Evolutionary conservation across 2,113 vertebrate species (phyloP).

Genomic region (Ellobius talpinus): DNA sequence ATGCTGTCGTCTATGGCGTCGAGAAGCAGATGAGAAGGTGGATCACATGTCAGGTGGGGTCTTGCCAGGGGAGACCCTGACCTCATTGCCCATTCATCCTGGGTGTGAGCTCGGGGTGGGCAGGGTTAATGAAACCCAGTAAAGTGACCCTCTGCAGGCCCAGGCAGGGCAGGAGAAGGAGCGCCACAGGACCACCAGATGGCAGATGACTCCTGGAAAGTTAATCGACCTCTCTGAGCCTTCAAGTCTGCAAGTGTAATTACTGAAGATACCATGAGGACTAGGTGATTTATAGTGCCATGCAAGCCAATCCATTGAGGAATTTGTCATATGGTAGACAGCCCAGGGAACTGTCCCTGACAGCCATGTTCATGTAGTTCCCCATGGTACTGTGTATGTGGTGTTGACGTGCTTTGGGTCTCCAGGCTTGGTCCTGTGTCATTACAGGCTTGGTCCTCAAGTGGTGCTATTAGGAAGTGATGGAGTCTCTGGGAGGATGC

Average conservation of each 20-base stretch:
- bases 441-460: neutral
- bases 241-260: neutral
- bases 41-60: constrained; percentile 59
- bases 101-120: neutral
- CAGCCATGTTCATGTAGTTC: neutral
- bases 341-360: neutral
- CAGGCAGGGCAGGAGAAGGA: neutral
- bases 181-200: neutral
- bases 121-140: neutral
- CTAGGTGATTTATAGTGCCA: neutral
- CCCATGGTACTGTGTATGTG: neutral
- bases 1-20: constrained; percentile 76
- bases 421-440: too few relatives aligned
- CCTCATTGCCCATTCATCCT: neutral
- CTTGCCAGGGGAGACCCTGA: neutral
- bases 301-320: neutral
- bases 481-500: neutral
- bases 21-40: constrained; percentile 39
- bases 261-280: neutral
- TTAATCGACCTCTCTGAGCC: constrained; percentile 40
- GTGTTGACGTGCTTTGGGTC: neutral
- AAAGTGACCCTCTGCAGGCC: neutral
- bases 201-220: constrained; percentile 17
- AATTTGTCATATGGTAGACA: neutral
- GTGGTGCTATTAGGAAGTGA: neutral